phyloP scores from a whole-genome alignment of 2,113 vertebrate genomes.

The Neotoma lepida region DNA sequence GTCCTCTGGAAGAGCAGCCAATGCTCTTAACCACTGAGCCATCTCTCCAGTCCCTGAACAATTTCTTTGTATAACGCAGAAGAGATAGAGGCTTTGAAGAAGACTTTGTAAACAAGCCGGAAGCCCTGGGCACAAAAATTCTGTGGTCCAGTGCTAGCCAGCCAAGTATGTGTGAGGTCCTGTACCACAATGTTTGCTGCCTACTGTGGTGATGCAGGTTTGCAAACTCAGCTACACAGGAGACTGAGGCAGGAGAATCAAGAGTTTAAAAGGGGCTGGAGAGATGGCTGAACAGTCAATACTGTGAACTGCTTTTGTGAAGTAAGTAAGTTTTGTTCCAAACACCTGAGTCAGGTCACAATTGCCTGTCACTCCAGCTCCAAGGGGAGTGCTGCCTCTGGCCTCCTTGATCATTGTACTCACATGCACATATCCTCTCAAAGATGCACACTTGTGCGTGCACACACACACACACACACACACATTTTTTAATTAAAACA shows the following conservation, averaged over 20 bases:
- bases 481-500: too few relatives aligned
- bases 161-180: not conserved
- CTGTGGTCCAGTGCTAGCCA: not conserved
- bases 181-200: not conserved
- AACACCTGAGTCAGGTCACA: not conserved
- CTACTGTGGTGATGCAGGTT: too few relatives aligned
- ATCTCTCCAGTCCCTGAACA: not conserved
- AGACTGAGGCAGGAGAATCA: not conserved
- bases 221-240: not conserved
- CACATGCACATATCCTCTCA: too few relatives aligned
- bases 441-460: fast-evolving
- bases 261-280: not conserved
- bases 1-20: not conserved
- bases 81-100: not conserved
- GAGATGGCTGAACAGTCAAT: not conserved
- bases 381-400: not conserved
- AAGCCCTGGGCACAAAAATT: not conserved
- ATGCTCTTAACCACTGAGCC: not conserved
- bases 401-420: not conserved
- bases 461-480: not conserved
- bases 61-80: not conserved
- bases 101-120: not conserved
- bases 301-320: not conserved
- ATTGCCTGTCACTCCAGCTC: not conserved
- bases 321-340: not conserved